Base-by-base conservation (phyloP, 1,140 invertebrate genomes). In the Marisa cornuarietis region DNA sequence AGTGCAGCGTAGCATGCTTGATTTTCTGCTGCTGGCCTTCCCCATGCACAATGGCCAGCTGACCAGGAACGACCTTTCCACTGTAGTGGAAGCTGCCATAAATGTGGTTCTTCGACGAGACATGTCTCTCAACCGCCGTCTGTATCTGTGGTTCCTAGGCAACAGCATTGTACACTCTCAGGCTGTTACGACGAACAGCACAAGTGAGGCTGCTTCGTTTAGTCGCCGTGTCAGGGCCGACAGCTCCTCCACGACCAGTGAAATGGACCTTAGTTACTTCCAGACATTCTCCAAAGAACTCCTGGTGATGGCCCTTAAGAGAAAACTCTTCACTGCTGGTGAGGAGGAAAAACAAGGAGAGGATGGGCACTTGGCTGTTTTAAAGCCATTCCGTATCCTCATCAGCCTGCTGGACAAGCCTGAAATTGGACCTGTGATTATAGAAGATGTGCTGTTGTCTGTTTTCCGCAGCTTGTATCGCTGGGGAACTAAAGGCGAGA, bases 401-500 rank as follows among this genome's bases (percentile, higher is more conserved):
- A 94, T 96, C 13, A 97, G 96, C 62, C 91, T 98, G 54, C 91
- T 98, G 42, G 97, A 98, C 88, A 96, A 97, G 90, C 94, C 95
- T 63, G 96, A 98, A 90, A 96, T 98, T 78, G 96, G 96, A 18
- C 94, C 94, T 71, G 93, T 94, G 16, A 96, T 98, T 83, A 89
- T 98, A 73, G 96, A 97, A 87, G 94, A 95, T 90, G 95, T 97
- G 79, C 92, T 98, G 13, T 94, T 95, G 81, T 95, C 97, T 89
- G 94, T 98, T 74, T 96, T 98, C 90, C 93, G 96, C 92, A 95
- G 90, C 82, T 75, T 90, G 26, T 88, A 89, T 69, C 79, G 79
- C 65, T 89, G 90, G 24, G 74, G 77, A 26, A 81, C 78, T 11
- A 26, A 72, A 31, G 83, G 76, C 42, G 84, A 85, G 63, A 54